Conservation (phyloP, 1,140 invertebrate species). For the Platyscapa corneri region DNA sequence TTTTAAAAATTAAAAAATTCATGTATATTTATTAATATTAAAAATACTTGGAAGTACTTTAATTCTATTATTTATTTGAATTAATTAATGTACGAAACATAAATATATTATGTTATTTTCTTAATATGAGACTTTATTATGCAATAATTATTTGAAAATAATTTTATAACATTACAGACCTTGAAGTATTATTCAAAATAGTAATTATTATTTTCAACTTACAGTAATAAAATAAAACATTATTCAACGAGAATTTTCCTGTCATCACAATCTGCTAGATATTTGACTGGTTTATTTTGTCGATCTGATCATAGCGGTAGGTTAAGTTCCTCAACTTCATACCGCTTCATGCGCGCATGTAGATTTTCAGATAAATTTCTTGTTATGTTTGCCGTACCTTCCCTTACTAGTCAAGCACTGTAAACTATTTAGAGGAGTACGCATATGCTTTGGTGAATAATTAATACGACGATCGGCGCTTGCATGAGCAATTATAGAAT, state of each 20-base stretch:
- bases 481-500: slow-evolving; percentile 51
- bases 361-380: slow-evolving; percentile 19
- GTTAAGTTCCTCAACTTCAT: not conserved
- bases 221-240: too few relatives aligned
- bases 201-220: too few relatives aligned
- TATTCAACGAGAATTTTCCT: not conserved
- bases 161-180: too few relatives aligned
- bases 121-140: too few relatives aligned
- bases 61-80: too few relatives aligned
- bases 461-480: slow-evolving; percentile 60
- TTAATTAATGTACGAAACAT: too few relatives aligned
- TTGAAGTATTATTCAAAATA: too few relatives aligned
- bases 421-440: not conserved
- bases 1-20: too few relatives aligned
- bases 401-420: not conserved
- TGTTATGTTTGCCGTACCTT: slow-evolving; percentile 4
- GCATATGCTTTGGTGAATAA: slow-evolving; percentile 55
- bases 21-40: too few relatives aligned
- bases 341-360: not conserved
- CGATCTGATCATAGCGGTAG: not conserved
- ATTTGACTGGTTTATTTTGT: not conserved
- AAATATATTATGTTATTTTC: too few relatives aligned
- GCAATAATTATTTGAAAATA: too few relatives aligned
- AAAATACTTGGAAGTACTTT: too few relatives aligned
- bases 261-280: not conserved